Conservation (phyloP, 53 echinoderm and acorn worm genomes). For the Paracentrotus lividus region DNA sequence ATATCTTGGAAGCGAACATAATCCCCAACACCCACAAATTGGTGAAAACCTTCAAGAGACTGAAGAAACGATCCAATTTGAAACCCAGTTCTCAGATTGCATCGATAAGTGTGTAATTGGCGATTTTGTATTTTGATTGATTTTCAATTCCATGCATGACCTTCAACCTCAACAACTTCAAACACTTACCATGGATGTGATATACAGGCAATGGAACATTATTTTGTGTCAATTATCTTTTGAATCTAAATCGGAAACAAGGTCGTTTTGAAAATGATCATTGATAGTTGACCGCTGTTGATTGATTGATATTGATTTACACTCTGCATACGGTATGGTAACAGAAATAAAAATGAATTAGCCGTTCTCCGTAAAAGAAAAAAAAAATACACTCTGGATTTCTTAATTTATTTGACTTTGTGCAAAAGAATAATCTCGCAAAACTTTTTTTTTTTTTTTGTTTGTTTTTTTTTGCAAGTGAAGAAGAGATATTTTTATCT, state of each 20-base stretch:
- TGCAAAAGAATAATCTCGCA: too few species aligned
- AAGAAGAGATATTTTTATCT: too few species aligned
- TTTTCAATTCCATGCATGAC: not conserved
- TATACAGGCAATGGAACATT: not conserved
- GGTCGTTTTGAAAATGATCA: not conserved
- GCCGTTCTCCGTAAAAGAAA: too few species aligned
- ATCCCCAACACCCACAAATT: conserved; percentile 16
- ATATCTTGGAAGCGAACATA: not conserved
- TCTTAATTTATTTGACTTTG: too few species aligned
- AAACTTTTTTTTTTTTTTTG: too few species aligned
- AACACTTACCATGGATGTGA: not conserved
- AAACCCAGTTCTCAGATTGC: not conserved
- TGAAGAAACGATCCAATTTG: not conserved
- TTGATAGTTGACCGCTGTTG: not conserved
- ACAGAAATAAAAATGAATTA: too few species aligned
- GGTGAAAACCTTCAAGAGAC: conserved; percentile 32
- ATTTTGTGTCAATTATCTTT: not conserved
- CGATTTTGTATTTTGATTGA: conserved; percentile 4
- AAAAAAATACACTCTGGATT: too few species aligned
- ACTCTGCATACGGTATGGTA: not conserved
- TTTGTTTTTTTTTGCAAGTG: too few species aligned
- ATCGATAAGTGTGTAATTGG: conserved; percentile 20
- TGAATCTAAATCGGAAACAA: conserved; percentile 9
- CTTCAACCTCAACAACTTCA: not conserved
- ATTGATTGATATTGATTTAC: not conserved